A percentile compares a stretch with the other conserved stretches of the same genome.
Evolutionary conservation across 2,888 invertebrate genomes (phyloP).

Genomic region (Sesia bembeciformis): DNA sequence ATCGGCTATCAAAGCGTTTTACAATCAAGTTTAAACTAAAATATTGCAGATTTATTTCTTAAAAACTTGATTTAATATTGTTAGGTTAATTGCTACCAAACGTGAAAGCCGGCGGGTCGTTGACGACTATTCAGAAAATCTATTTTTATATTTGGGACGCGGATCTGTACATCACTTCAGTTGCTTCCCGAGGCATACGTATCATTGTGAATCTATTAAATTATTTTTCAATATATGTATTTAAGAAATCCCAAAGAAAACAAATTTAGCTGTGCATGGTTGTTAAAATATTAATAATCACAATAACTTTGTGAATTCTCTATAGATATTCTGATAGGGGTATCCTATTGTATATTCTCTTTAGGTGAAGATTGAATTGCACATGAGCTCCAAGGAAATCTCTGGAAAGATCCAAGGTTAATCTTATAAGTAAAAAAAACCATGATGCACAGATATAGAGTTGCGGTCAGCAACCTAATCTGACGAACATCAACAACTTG

Average conservation of each 20-base stretch:
- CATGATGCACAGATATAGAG: neutral
- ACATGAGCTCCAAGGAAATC: neutral
- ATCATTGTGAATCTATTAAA: neutral
- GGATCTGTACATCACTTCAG: slow-evolving; percentile 45
- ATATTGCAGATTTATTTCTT: neutral
- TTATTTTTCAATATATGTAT: too few relatives aligned
- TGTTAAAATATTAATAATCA: neutral
- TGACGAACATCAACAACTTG: neutral
- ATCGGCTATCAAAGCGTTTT: neutral
- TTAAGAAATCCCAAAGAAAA: too few relatives aligned
- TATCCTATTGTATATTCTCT: too few relatives aligned
- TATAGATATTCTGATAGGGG: neutral
- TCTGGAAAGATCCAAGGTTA: neutral
- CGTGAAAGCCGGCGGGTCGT: slow-evolving; percentile 40
- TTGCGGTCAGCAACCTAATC: neutral
- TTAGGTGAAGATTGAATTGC: too few relatives aligned
- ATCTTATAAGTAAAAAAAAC: neutral
- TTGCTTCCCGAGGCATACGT: slow-evolving; percentile 14
- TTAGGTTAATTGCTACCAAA: slow-evolving; percentile 36
- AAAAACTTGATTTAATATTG: neutral
- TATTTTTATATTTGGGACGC: slow-evolving; percentile 60
- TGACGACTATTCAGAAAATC: slow-evolving; percentile 33
- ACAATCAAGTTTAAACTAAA: neutral
- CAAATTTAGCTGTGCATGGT: neutral
- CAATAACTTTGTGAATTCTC: neutral